Conservation (phyloP, 1,140 invertebrate species). For the Grapholita molesta region DNA sequence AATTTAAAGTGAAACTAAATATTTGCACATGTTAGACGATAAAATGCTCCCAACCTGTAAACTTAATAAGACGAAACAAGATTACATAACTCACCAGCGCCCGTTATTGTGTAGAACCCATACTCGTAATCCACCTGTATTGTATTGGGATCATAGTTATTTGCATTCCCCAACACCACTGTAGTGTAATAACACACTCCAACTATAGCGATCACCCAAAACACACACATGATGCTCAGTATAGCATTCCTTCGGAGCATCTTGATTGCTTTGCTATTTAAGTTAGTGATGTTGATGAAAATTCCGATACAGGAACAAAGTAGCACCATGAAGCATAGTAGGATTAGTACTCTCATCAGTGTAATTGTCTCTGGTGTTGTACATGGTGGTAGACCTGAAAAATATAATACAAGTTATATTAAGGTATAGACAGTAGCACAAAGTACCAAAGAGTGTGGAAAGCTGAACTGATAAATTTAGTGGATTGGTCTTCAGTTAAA, state of each 20-base stretch:
- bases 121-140: constrained; percentile 78
- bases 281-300: constrained; percentile 74
- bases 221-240: constrained; percentile 76
- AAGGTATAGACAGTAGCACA: not conserved
- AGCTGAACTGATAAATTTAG: too few species aligned
- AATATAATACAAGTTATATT: constrained; percentile 20
- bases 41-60: not conserved
- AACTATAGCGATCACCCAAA: constrained; percentile 78
- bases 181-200: constrained; percentile 78
- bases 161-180: constrained; percentile 68
- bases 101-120: constrained; percentile 78
- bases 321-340: constrained; percentile 77
- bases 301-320: constrained; percentile 76
- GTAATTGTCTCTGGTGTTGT: constrained; percentile 74
- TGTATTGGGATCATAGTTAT: constrained; percentile 60
- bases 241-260: constrained; percentile 76
- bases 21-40: not conserved
- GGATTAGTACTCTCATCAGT: constrained; percentile 76
- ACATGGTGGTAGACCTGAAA: constrained; percentile 74
- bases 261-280: constrained; percentile 72
- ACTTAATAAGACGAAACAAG: not conserved
- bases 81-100: constrained; percentile 65
- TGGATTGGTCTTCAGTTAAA: too few species aligned
- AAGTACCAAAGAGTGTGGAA: not conserved
- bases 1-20: too few species aligned